Conservation (phyloP, 2,888 invertebrate genomes). For the Ophioninae sp. region DNA sequence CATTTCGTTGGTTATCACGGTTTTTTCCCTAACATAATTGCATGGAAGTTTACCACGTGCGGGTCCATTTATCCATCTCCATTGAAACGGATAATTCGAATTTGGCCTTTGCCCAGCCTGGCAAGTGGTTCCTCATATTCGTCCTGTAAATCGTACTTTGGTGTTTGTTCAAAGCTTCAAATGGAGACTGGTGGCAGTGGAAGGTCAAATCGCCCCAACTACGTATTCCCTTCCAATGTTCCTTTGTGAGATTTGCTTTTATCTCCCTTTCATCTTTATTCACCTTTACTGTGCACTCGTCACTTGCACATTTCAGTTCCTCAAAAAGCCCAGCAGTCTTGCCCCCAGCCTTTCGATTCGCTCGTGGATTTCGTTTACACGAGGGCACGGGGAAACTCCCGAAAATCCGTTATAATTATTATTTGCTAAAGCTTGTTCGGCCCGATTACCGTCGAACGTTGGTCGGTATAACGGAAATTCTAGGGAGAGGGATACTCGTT, state of each 20-base stretch:
- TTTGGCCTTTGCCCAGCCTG: constrained; percentile 21
- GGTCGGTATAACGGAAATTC: too few species aligned
- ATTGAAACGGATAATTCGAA: constrained; percentile 42
- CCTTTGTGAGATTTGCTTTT: neutral
- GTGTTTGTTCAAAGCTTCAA: neutral
- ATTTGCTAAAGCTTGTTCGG: too few species aligned
- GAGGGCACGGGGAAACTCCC: too few species aligned
- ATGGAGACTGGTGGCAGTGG: neutral
- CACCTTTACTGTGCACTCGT: neutral
- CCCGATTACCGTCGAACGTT: too few species aligned
- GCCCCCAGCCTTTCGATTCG: too few species aligned
- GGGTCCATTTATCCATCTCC: constrained; percentile 62
- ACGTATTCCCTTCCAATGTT: neutral
- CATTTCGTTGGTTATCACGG: neutral
- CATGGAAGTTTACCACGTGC: constrained; percentile 51
- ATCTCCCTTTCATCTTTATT: neutral
- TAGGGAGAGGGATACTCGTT: too few species aligned
- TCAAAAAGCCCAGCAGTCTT: too few species aligned
- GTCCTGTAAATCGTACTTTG: neutral
- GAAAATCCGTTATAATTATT: too few species aligned
- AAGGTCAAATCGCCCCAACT: neutral
- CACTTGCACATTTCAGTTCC: neutral
- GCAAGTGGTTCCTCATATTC: neutral
- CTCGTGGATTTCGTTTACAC: too few species aligned
- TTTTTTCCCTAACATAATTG: neutral